These are phyloP conservation scores for Cavia porcellus DNA, from an alignment of 2,113 vertebrate species.

Conservation along the genomic window DNA sequence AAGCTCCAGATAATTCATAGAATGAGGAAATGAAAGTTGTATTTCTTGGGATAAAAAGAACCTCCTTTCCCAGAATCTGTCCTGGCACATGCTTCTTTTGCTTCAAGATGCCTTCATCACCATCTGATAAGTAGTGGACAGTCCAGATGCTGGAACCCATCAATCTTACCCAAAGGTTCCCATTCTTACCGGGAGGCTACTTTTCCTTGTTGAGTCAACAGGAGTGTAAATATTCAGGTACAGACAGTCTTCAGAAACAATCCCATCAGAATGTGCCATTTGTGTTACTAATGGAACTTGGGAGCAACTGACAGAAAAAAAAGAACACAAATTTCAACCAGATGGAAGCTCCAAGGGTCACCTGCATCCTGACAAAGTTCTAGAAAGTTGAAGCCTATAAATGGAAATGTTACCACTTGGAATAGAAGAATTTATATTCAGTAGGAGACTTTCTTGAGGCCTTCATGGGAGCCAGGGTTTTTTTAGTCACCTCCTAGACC, in stretches of 20 bases:
- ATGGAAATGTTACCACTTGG: not conserved
- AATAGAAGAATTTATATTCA: not conserved
- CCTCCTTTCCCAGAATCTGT: too few relatives aligned
- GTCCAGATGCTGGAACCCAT: fast-evolving
- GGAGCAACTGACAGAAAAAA: constrained; percentile 55
- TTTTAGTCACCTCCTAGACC: not conserved
- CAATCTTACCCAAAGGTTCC: constrained; percentile 69
- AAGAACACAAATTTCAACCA: fast-evolving
- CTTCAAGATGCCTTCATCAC: not conserved
- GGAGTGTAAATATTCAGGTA: constrained; percentile 92
- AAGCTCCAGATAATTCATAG: fast-evolving
- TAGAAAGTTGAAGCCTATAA: not conserved
- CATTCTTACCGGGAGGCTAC: constrained; percentile 89
- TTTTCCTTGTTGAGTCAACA: constrained; percentile 67
- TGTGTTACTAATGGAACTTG: fast-evolving
- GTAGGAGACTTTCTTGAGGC: fast-evolving
- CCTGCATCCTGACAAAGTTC: fast-evolving
- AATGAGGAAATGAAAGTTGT: not conserved
- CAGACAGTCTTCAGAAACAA: constrained; percentile 90
- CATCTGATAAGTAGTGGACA: fast-evolving
- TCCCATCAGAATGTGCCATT: fast-evolving
- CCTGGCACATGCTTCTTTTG: fast-evolving
- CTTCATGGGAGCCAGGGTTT: fast-evolving
- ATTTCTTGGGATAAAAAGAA: not conserved
- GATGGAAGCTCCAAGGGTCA: not conserved